Percentiles rank a stretch among this genome's conserved stretches.
These are phyloP conservation scores for Cybosia mesomella DNA, from an alignment of 2,888 invertebrate genomes.

Conservation along the genomic window DNA sequence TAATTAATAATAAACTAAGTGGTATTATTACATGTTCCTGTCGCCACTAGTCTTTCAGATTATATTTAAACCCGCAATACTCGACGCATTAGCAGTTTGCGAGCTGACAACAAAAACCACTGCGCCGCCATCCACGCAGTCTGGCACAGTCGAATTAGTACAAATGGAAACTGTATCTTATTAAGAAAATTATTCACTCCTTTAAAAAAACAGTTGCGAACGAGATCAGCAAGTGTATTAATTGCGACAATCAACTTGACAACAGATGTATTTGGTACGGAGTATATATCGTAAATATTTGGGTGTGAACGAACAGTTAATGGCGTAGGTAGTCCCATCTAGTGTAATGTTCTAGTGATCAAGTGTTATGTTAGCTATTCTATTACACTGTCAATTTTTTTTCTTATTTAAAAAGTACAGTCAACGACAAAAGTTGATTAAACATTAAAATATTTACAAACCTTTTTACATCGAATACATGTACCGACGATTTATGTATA, in stretches of 20 bases:
- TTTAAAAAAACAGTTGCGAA: conserved; percentile 30
- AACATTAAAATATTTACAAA: no score
- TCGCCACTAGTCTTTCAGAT: no score
- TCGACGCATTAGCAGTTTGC: background rate
- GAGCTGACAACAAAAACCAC: background rate
- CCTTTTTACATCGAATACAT: no score
- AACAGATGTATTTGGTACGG: conserved; percentile 23
- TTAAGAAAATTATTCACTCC: conserved; percentile 22
- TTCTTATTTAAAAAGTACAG: no score
- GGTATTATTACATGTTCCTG: no score
- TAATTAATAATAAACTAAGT: no score
- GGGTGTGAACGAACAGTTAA: conserved; percentile 26
- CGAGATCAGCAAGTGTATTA: conserved; percentile 49
- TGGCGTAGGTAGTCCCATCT: background rate
- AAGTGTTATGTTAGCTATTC: no score
- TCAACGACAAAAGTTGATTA: no score
- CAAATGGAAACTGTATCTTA: background rate
- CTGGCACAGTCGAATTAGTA: background rate
- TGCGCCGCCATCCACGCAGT: background rate
- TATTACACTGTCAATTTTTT: no score
- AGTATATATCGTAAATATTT: conserved; percentile 18
- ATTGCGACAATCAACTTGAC: conserved; percentile 48
- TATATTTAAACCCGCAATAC: background rate
- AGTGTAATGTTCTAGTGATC: background rate
- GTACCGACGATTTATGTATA: no score